Conservation (phyloP, 2,797 vertebrate species). For the Mareca strepera region DNA sequence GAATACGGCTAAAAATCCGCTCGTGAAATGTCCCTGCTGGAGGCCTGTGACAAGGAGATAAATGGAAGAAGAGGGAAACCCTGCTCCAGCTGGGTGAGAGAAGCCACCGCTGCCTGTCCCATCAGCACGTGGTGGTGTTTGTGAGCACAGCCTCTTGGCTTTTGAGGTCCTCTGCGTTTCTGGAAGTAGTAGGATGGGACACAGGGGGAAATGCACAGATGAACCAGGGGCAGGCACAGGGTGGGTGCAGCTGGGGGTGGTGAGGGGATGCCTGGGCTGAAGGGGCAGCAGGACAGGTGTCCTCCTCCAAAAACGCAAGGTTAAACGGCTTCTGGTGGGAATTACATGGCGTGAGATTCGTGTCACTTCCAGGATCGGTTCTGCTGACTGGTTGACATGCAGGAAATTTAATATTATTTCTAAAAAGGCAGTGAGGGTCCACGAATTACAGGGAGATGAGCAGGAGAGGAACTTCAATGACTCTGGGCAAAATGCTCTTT, state of each 20-base stretch:
- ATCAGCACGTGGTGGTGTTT: background rate
- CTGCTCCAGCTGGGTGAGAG: background rate
- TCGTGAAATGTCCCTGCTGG: background rate
- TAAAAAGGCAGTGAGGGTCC: background rate
- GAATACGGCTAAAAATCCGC: background rate
- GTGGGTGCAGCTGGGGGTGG: background rate
- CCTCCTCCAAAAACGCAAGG: background rate
- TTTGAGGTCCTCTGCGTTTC: background rate
- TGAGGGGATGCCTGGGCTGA: background rate
- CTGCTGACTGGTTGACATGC: background rate
- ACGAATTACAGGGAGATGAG: background rate
- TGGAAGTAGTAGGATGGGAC: background rate
- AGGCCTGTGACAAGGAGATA: background rate
- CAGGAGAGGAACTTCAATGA: background rate
- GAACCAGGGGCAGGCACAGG: background rate
- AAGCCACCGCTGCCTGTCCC: background rate
- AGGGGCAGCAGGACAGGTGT: background rate
- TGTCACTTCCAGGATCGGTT: background rate
- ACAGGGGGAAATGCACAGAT: background rate
- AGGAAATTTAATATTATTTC: background rate
- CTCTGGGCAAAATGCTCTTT: background rate
- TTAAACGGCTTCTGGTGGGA: background rate
- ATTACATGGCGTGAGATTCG: background rate
- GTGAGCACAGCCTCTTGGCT: background rate
- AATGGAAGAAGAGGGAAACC: background rate